phyloP scores from a whole-genome alignment of 2,113 vertebrate species.

The Suncus etruscus region DNA sequence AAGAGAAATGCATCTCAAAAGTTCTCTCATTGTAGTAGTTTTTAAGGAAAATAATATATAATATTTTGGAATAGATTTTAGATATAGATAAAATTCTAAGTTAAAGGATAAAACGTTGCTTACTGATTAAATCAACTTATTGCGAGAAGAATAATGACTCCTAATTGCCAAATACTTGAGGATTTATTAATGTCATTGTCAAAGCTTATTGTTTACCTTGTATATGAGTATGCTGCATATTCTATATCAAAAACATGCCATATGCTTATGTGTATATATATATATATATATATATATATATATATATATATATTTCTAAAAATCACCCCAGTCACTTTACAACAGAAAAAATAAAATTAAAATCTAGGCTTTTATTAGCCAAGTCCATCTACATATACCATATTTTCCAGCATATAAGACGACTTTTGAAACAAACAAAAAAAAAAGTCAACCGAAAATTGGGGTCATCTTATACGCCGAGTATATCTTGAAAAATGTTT shows the following conservation, averaged over 20 bases:
- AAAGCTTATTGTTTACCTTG: background rate
- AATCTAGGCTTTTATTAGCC: background rate
- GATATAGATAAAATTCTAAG: background rate
- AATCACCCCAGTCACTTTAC: background rate
- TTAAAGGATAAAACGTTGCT: slow-evolving; percentile 25
- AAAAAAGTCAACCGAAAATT: no score
- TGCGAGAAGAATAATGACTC: background rate
- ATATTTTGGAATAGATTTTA: background rate
- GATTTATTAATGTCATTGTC: background rate
- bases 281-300: no score
- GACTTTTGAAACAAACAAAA: no score
- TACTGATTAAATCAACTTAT: background rate
- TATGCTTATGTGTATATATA: no score
- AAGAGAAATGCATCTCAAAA: background rate
- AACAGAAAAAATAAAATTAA: background rate
- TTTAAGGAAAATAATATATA: slow-evolving; percentile 31
- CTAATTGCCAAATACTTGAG: background rate
- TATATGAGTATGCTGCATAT: no score
- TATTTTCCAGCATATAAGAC: no score
- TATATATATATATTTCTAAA: background rate
- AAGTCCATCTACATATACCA: background rate
- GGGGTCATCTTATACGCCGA: no score
- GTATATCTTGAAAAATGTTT: no score
- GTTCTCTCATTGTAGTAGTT: background rate
- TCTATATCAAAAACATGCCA: no score